phyloP scores from a whole-genome alignment of 2,888 invertebrate species.

The Dioctria rufipes region DNA sequence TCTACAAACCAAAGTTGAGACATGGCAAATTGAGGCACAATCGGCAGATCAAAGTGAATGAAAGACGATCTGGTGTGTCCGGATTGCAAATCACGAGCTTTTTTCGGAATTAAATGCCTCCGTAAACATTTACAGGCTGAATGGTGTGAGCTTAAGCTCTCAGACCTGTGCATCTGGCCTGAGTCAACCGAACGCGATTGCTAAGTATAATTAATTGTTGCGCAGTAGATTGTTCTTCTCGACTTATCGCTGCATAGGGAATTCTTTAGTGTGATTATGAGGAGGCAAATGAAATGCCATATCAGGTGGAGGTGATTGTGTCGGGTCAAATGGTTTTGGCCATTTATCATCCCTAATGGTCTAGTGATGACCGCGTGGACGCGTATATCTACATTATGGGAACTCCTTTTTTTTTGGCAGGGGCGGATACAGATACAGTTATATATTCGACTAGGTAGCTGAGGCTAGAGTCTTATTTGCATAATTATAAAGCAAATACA shows the following conservation, averaged over 20 bases:
- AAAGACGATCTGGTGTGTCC: slow-evolving; percentile 23
- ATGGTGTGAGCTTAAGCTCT: slow-evolving; percentile 25
- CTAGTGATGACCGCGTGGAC: slow-evolving; percentile 16
- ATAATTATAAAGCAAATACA: slow-evolving; percentile 34
- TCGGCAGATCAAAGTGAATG: slow-evolving; percentile 50
- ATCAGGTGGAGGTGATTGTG: slow-evolving; percentile 46
- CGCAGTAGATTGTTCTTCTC: slow-evolving; percentile 39
- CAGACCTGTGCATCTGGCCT: not conserved
- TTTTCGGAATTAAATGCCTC: slow-evolving; percentile 40
- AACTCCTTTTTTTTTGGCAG: slow-evolving; percentile 32
- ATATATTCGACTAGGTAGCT: too few species aligned
- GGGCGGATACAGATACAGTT: not conserved
- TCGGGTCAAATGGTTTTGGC: slow-evolving; percentile 33
- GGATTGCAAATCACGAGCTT: slow-evolving; percentile 47
- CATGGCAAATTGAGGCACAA: slow-evolving; percentile 46
- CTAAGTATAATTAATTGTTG: slow-evolving; percentile 52
- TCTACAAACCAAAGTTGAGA: slow-evolving; percentile 21
- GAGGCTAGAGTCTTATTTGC: slow-evolving; percentile 9
- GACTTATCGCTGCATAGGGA: slow-evolving; percentile 41
- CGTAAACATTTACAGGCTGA: slow-evolving; percentile 45
- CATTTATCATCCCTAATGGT: slow-evolving; percentile 50
- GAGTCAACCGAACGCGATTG: not conserved
- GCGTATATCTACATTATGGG: slow-evolving; percentile 21
- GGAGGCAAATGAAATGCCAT: slow-evolving; percentile 11
- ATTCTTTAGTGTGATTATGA: slow-evolving; percentile 16